Percentiles rank a stretch among this genome's conserved stretches.
These are phyloP conservation scores for Lucifuga dentata DNA, from an alignment of 2,113 vertebrate species.

Conservation along the genomic window DNA sequence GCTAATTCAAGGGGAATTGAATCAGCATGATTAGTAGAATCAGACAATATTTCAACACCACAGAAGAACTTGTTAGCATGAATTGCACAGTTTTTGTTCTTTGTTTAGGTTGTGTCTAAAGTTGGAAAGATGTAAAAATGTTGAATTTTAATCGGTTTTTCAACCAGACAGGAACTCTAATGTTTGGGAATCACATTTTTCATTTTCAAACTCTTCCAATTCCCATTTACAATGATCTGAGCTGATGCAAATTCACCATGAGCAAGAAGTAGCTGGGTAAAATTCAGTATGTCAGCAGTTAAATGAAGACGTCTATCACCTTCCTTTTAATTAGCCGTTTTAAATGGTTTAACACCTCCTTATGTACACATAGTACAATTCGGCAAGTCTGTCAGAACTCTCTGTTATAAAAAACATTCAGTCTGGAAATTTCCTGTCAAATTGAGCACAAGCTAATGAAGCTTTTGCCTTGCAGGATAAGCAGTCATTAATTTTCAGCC, in stretches of 20 bases:
- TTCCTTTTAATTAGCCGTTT: too few relatives aligned
- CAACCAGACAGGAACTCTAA: not conserved
- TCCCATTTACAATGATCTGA: too few relatives aligned
- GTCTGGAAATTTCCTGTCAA: not conserved
- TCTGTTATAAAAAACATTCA: not conserved
- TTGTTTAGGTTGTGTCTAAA: conserved; percentile 12
- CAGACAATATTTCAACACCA: not conserved
- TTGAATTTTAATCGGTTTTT: not conserved
- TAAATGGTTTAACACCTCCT: too few relatives aligned
- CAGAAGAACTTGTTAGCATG: not conserved
- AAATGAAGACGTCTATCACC: too few relatives aligned
- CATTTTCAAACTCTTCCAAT: too few relatives aligned
- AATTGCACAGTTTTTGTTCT: not conserved
- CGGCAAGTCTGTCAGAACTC: not conserved
- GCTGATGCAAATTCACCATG: too few relatives aligned
- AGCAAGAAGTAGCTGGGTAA: too few relatives aligned
- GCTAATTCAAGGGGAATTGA: conserved; percentile 4
- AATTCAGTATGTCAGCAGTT: not conserved
- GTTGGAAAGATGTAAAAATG: not conserved
- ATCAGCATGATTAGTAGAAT: not conserved
- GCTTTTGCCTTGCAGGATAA: conserved; percentile 7
- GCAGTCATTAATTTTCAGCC: conserved; percentile 5
- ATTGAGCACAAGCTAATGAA: conserved; percentile 3
- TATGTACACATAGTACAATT: too few relatives aligned
- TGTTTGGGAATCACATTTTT: not conserved